Percentiles rank a stretch among this genome's conserved stretches.
phyloP scores from a whole-genome alignment of 1,140 invertebrate species.

The Zelostemma sp. region DNA sequence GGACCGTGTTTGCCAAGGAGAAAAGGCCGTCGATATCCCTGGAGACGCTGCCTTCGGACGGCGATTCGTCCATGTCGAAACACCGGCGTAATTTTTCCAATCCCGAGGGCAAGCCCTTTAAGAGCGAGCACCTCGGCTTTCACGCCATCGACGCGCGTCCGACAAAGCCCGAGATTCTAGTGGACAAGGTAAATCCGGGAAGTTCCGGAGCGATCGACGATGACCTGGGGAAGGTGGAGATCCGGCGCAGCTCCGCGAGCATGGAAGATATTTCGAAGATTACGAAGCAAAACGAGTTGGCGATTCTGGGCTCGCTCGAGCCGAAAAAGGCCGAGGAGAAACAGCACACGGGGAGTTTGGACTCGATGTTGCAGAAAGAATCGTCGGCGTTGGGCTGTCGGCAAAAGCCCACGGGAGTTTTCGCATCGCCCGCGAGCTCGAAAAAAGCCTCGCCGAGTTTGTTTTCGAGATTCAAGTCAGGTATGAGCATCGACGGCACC shows the following conservation, averaged over 20 bases:
- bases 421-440: slow-evolving; percentile 53
- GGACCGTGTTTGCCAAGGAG: slow-evolving; percentile 64
- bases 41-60: slow-evolving; percentile 53
- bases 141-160: slow-evolving; percentile 56
- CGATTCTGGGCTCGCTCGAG: slow-evolving; percentile 53
- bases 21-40: slow-evolving; percentile 63
- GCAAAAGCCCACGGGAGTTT: slow-evolving; percentile 52
- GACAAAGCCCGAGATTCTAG: slow-evolving; percentile 58
- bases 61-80: slow-evolving; percentile 37
- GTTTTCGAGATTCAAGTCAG: slow-evolving; percentile 65
- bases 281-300: slow-evolving; percentile 58
- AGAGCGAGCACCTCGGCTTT: slow-evolving; percentile 46
- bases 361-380: slow-evolving; percentile 65
- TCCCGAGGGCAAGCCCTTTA: slow-evolving; percentile 55
- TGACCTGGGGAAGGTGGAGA: slow-evolving; percentile 60
- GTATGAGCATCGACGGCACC: slow-evolving; percentile 67
- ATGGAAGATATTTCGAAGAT: slow-evolving; percentile 70
- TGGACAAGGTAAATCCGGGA: slow-evolving; percentile 50
- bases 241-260: slow-evolving; percentile 65
- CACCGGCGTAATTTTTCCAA: slow-evolving; percentile 62
- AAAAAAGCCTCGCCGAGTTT: slow-evolving; percentile 61
- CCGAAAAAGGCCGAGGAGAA: slow-evolving; percentile 59
- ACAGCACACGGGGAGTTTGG: slow-evolving; percentile 62
- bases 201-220: slow-evolving; percentile 49
- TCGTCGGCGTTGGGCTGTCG: slow-evolving; percentile 40